Conservation (phyloP, 2,797 vertebrate genomes). For the Crypturellus tataupa region DNA sequence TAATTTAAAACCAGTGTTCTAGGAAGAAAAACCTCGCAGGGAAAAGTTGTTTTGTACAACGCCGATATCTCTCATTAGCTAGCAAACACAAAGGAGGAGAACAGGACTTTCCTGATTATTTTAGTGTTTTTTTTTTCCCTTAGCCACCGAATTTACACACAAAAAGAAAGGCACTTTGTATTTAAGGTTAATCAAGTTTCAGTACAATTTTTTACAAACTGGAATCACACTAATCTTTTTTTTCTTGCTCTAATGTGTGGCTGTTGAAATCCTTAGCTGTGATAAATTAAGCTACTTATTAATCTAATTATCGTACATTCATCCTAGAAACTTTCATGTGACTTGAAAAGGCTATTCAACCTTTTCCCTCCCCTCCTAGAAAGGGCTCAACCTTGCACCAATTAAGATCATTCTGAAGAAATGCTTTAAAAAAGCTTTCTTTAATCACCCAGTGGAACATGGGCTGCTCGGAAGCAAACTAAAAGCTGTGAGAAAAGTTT, state of each 20-base stretch:
- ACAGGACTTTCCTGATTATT: slow-evolving; percentile 75
- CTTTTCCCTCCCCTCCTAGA: slow-evolving; percentile 89
- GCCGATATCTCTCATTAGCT: slow-evolving; percentile 70
- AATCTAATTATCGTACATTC: slow-evolving; percentile 99
- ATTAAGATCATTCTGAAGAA: slow-evolving; percentile 95
- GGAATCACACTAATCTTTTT: slow-evolving; percentile 94
- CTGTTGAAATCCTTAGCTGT: slow-evolving; percentile 98
- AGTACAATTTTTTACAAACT: slow-evolving; percentile 87
- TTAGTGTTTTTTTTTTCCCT: slow-evolving; percentile 60
- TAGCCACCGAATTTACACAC: slow-evolving; percentile 87
- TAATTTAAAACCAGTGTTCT: slow-evolving; percentile 43
- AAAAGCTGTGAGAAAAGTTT: slow-evolving; percentile 84
- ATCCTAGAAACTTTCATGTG: slow-evolving; percentile 98
- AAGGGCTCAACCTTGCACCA: slow-evolving; percentile 90
- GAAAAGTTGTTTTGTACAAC: slow-evolving; percentile 70
- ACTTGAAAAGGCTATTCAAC: slow-evolving; percentile 95
- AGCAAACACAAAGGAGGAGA: slow-evolving; percentile 60
- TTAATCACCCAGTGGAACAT: slow-evolving; percentile 86
- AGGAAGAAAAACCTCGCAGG: slow-evolving; percentile 30
- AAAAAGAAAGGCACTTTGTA: slow-evolving; percentile 89
- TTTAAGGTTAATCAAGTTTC: slow-evolving; percentile 96
- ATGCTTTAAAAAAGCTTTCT: slow-evolving; percentile 89
- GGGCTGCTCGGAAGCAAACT: slow-evolving; percentile 80
- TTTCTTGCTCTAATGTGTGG: slow-evolving; percentile 94
- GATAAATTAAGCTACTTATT: slow-evolving; percentile 99